A percentile compares a stretch with the other conserved stretches of the same genome.
Evolutionary conservation across 2,113 vertebrate genomes (phyloP).

Genomic region (Eurypyga helias): DNA sequence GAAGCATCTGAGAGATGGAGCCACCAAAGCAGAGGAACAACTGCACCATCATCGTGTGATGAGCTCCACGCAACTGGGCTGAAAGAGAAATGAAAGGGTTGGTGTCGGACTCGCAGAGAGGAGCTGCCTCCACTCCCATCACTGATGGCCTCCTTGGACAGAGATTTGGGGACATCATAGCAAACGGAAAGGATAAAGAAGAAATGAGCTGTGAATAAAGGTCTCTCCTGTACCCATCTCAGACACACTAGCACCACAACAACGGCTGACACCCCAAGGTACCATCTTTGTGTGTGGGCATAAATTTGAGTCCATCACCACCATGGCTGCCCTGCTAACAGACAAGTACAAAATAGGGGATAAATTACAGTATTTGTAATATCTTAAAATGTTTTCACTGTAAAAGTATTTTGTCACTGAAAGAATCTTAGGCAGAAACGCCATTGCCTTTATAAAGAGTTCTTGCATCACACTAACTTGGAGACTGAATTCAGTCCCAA

Average conservation of each 20-base stretch:
- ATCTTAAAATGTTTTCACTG: not conserved
- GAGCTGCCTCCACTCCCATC: not conserved
- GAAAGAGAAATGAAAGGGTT: not conserved
- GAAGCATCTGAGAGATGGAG: not conserved
- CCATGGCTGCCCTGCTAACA: not conserved
- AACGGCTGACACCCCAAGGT: fast-evolving
- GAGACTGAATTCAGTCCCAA: not conserved
- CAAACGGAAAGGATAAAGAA: not conserved
- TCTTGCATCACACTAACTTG: not conserved
- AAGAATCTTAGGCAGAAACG: not conserved
- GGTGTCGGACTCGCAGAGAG: not conserved
- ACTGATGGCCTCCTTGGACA: not conserved
- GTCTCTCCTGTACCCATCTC: not conserved
- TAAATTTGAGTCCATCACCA: not conserved
- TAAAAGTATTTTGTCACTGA: not conserved
- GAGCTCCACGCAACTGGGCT: not conserved
- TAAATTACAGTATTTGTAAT: not conserved
- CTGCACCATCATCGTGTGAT: too few species aligned
- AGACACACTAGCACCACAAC: not conserved
- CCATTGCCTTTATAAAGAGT: not conserved
- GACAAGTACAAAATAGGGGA: not conserved
- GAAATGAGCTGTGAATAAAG: not conserved
- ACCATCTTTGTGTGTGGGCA: not conserved
- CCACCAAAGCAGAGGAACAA: not conserved
- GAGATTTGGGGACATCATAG: not conserved